These are phyloP conservation scores for Buteo buteo DNA, from an alignment of 2,113 vertebrate species.

Conservation along the genomic window DNA sequence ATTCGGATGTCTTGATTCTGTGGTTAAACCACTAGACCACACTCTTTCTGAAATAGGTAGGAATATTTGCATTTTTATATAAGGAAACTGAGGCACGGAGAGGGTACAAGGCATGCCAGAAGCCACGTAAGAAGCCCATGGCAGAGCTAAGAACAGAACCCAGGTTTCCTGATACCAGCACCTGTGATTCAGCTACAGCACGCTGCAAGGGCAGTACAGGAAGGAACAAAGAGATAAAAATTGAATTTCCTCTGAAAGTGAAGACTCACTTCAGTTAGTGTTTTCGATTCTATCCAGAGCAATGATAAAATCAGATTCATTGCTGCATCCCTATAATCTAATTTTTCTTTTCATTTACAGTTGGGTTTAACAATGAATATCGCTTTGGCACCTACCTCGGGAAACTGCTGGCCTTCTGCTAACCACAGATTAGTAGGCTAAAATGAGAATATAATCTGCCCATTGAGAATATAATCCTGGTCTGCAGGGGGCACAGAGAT, in stretches of 20 bases:
- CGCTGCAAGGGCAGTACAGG: neutral
- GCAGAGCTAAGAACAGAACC: slow-evolving; percentile 16
- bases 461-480: slow-evolving; percentile 24
- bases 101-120: neutral
- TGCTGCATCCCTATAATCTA: neutral
- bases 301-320: neutral
- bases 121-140: neutral
- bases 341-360: neutral
- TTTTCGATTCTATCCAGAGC: neutral
- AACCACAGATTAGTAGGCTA: neutral
- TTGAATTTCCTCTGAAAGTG: neutral
- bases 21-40: slow-evolving; percentile 12
- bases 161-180: slow-evolving; percentile 7
- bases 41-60: slow-evolving; percentile 30
- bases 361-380: neutral
- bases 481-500: neutral
- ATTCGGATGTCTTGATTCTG: neutral
- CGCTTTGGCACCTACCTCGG: neutral
- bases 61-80: slow-evolving; percentile 49
- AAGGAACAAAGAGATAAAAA: neutral
- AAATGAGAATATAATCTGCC: slow-evolving; percentile 16
- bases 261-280: neutral
- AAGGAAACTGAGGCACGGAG: neutral
- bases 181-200: neutral
- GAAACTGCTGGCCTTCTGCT: neutral